Evolutionary conservation across 1,140 invertebrate genomes (phyloP).

Genomic region (Heterodera schachtii): DNA sequence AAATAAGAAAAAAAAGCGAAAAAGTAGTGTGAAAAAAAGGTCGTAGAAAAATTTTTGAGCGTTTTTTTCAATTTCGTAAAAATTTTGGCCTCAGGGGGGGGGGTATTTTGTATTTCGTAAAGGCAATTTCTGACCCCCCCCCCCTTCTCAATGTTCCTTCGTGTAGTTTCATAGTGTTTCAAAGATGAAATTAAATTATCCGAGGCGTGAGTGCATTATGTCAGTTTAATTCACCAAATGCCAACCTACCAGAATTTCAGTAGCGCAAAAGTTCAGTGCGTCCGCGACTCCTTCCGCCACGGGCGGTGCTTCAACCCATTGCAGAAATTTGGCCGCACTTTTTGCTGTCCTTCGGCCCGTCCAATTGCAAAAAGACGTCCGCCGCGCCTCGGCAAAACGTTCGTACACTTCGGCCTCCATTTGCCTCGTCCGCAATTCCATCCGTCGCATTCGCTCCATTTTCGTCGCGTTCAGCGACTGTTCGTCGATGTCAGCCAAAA

Average conservation of each 20-base stretch:
- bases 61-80: no score
- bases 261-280: constrained; percentile 27
- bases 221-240: neutral
- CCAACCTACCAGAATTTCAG: constrained; percentile 29
- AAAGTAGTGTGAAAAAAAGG: no score
- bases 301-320: constrained; percentile 22
- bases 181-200: no score
- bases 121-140: no score
- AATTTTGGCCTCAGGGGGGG: no score
- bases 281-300: constrained; percentile 16
- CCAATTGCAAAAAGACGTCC: constrained; percentile 24
- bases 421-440: constrained; percentile 14
- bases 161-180: no score
- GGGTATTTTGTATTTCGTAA: no score
- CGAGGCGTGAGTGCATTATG: no score
- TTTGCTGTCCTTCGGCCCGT: constrained; percentile 15
- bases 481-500: constrained; percentile 4
- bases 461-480: constrained; percentile 19
- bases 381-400: constrained; percentile 23
- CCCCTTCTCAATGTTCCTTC: no score
- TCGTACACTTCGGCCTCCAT: constrained; percentile 28
- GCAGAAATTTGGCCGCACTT: constrained; percentile 6
- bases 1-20: no score
- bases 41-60: no score
- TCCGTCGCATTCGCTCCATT: constrained; percentile 32